Evolutionary conservation across 2,888 invertebrate genomes (phyloP), one percentile per base, ranked within the genome.

Genomic region (Lumbricus terrestris): DNA sequence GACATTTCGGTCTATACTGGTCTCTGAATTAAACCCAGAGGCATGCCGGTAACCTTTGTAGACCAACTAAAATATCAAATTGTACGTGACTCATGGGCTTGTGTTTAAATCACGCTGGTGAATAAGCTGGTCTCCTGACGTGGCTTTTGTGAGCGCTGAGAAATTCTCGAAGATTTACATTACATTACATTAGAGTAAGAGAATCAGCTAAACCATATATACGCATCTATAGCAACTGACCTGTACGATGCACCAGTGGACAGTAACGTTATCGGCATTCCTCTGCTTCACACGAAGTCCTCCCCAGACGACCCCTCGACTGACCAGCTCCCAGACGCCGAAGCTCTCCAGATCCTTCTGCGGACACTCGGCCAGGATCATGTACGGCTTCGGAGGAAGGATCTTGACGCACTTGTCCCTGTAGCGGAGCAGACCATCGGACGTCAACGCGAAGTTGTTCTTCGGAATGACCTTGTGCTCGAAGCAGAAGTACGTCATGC

Each of bases 401-500:
- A 91, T 88, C 83, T 38, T 89, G 82, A 92, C 91, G 85, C 92
- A 92, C 83, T 91, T 92, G 89, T 92, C 92, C 18, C 91, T 38
- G 89, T 91, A 92, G 11, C 82, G 40, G 82, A 92, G 88, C 82
- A 92, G 47, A 23, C 92, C 92, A n/a, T 90, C 91, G 23, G 88
- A 34, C n/a, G 91, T 90, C 23, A 92, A 34, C 42, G 91, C 88
- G 82, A 93, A 93, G 89, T 91, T 90, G 88, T 93, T 93, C 88
- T 89, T 91, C 20, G 93, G 93, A 35, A 93, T 92, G 88, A 92
- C 92, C 89, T 92, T 93, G 90, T 93, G 93, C 82, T 92, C 92
- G 88, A 91, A 93, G 91, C 93, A 93, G 85, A 90, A 90, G 90
- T 92, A 92, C 29, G 91, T 93, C 91, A 93, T 91, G 54, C 92